phyloP scores from a whole-genome alignment of 2,113 vertebrate genomes.

The Psophia crepitans region DNA sequence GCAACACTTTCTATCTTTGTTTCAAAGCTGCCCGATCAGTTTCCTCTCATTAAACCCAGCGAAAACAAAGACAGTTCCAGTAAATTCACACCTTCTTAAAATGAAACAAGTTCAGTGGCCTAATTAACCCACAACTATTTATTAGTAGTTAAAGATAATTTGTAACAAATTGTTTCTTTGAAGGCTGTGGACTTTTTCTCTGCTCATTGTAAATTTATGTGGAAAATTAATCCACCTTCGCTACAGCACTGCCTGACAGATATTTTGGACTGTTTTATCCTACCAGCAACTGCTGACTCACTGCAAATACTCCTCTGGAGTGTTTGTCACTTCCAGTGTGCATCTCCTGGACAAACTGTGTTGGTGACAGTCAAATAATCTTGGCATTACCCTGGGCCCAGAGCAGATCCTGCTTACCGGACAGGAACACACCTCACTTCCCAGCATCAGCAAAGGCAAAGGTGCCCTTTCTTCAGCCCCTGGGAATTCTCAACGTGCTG shows the following conservation, averaged over 20 bases:
- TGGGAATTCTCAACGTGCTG: rapidly evolving
- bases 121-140: background rate
- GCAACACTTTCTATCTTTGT: background rate
- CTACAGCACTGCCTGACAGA: background rate
- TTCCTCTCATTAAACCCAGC: background rate
- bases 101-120: background rate
- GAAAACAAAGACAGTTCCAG: background rate
- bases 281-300: no score
- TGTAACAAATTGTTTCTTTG: background rate
- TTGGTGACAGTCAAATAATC: background rate
- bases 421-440: background rate
- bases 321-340: background rate
- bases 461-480: background rate
- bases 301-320: background rate
- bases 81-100: background rate
- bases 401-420: rapidly evolving
- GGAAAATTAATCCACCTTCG: background rate
- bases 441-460: rapidly evolving
- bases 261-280: no score
- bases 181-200: background rate
- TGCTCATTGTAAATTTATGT: background rate
- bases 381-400: background rate
- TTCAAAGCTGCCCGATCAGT: background rate
- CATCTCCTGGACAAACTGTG: background rate
- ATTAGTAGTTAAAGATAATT: background rate